These are phyloP conservation scores for Heterotis niloticus DNA, from an alignment of 2,113 vertebrate species.

Conservation along the genomic window DNA sequence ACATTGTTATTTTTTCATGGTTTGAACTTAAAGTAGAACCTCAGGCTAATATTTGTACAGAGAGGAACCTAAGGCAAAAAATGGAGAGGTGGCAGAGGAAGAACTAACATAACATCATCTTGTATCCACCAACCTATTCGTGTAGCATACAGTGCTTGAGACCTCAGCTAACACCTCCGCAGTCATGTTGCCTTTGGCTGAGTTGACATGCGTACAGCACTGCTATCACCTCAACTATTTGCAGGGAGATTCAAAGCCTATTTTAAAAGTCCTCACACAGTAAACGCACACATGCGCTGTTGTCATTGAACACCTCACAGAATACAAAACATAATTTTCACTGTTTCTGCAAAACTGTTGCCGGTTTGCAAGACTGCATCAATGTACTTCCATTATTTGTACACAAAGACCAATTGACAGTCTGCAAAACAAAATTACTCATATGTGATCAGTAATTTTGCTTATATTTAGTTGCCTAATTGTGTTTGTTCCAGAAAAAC, in stretches of 20 bases:
- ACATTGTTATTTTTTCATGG: constrained; percentile 4
- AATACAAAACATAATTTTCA: no score
- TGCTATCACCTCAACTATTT: not conserved
- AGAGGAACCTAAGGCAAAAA: constrained; percentile 1
- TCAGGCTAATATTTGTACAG: constrained; percentile 5
- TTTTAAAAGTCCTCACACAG: no score
- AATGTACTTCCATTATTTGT: no score
- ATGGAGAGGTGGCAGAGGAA: not conserved
- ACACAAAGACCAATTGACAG: no score
- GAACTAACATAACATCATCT: not conserved
- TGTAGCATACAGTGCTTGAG: not conserved
- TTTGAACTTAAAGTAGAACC: not conserved
- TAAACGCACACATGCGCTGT: no score
- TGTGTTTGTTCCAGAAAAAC: not conserved
- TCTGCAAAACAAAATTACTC: not conserved
- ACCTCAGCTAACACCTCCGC: not conserved
- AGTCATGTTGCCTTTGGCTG: not conserved
- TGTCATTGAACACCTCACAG: no score
- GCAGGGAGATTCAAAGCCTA: not conserved
- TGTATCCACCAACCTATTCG: not conserved
- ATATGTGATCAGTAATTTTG: constrained; percentile 2
- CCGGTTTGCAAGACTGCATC: not conserved
- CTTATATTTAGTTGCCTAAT: constrained; percentile 9
- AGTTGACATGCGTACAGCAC: not conserved
- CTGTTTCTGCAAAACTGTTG: not conserved